Base-by-base conservation (phyloP, 2,797 vertebrate genomes). In the Dallia pectoralis region DNA sequence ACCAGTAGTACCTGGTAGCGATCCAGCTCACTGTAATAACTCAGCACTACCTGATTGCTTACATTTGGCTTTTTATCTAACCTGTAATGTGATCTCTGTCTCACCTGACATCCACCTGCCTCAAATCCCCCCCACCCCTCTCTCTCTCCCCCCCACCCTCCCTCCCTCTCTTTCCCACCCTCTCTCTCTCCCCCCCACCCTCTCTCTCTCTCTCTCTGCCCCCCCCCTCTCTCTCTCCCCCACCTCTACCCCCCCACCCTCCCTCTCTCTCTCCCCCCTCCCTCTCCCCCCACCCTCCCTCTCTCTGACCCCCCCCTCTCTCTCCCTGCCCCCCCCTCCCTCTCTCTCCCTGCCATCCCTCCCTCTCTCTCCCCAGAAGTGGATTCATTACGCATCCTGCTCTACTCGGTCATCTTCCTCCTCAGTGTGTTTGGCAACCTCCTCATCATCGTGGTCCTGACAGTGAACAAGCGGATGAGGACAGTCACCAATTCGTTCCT, bases 401-500 rank as follows among this genome's bases (percentile, higher is more conserved):
- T 98, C 0, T 95, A 95, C 33, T 78, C 67, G 0, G 83, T 94
- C 81, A 96, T 98, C 88, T 97, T 98, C 87, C 86, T 94, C 74
- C 90, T 97, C 78, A 96, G 96, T 7, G 91, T 96, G 0, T 87
- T 91, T 0, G 95, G 95, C 47, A 95, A 95, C 1, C 75, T 85
- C 0, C 88, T 95, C 67, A 92, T 95, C 72, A 92, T 95, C 32
- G 81, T 90, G 5, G 94, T 95, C 64, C 87, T 95, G 88, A 84
- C 87, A 8, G 81, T 92, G 64, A 94, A 93, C 87, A 93, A 92
- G 62, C 93, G 93, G 0, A 89, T 95, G 77, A 91, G 93, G 61
- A 95, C 95, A 0, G 91, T 95, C 82, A 95, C 95, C 86, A 95
- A 95, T 78, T 90, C 91, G 86, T 95, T 95, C 91, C 87, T 95